Evolutionary conservation across 2,888 invertebrate genomes (phyloP).

Genomic region (Polymixis lichenea): DNA sequence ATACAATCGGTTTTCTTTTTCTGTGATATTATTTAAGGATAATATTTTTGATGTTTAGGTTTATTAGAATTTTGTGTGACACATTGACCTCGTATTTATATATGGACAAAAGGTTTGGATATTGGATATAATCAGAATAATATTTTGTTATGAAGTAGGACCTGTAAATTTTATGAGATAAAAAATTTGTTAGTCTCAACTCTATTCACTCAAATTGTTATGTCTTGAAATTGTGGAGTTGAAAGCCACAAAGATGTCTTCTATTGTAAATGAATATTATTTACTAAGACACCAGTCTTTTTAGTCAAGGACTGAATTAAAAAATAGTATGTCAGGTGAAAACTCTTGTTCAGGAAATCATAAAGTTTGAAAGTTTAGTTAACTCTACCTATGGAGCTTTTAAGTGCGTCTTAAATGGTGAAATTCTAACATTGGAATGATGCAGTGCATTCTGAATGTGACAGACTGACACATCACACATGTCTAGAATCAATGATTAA

Average conservation of each 20-base stretch:
- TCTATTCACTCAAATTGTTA: not conserved
- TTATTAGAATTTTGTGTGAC: constrained; percentile 27
- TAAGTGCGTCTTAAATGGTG: not conserved
- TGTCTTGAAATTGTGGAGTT: not conserved
- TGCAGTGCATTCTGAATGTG: constrained; percentile 44
- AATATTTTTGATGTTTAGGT: constrained; percentile 17
- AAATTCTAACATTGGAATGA: constrained; percentile 33
- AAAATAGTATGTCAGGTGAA: not conserved
- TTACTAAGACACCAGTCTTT: not conserved
- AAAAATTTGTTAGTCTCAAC: not conserved
- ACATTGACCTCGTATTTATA: constrained; percentile 14
- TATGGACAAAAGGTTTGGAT: constrained; percentile 3
- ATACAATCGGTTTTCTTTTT: constrained; percentile 30
- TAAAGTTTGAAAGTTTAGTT: not conserved
- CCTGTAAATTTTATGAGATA: not conserved
- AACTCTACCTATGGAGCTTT: not conserved
- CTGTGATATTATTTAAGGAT: constrained; percentile 27
- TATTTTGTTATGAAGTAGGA: not conserved
- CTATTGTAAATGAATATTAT: not conserved
- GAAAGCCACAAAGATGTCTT: too few species aligned
- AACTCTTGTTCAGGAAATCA: not conserved
- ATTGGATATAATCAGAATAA: not conserved
- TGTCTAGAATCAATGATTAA: constrained; percentile 54
- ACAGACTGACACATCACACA: constrained; percentile 17
- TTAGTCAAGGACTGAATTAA: not conserved